Evolutionary conservation across 2,888 invertebrate species (phyloP), one percentile per base, ranked within the genome.

Genomic region (Hypomecis punctinalis): DNA sequence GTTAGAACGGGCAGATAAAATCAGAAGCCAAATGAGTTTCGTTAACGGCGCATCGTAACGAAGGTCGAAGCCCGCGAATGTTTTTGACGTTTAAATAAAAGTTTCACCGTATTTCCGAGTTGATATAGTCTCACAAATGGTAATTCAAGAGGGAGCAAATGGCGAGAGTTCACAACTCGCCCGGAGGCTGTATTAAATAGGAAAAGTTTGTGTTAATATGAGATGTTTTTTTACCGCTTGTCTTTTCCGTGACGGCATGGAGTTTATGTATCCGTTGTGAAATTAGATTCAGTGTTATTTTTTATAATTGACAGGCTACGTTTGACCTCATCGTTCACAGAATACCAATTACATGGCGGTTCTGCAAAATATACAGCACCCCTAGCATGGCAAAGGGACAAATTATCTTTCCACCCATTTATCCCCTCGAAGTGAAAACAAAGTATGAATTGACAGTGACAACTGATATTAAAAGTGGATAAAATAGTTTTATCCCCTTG

Each of bases 161-260:
- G 64, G 74, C 63, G 48, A 61, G 73, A 83, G 77, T 80, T 82
- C 66, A 36, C 67, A 74, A 76, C 75, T 76, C 56, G 70, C 71
- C 77, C 74, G 64, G 75, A 63, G 76, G 78, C 76, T 80, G 76
- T 76, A 74, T 76, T 77, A 74, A 78, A 84, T 82, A 82, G 77
- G 76, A 76, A 81, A 84, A 83, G 72, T 84, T 83, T 74, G 72
- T 74, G 76, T 78, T 80, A 82, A 78, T 81, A 79, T 76, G 64
- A 52, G 76, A 76, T 77, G 79, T 80, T 80, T 80, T 79, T 79
- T 74, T 71, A 67, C 59, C 63, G 71, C 53, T 62, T 71, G 74
- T 74, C 73, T 68, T 71, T 73, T 74, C 69, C 63, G 63, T 65
- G 68, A 48, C 42, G 36, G 42, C 52, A 40, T 49, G 55, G 67